Base-by-base conservation (phyloP, 37 sponge, comb jelly and placozoan genomes). In the Theonella swinhoei region DNA sequence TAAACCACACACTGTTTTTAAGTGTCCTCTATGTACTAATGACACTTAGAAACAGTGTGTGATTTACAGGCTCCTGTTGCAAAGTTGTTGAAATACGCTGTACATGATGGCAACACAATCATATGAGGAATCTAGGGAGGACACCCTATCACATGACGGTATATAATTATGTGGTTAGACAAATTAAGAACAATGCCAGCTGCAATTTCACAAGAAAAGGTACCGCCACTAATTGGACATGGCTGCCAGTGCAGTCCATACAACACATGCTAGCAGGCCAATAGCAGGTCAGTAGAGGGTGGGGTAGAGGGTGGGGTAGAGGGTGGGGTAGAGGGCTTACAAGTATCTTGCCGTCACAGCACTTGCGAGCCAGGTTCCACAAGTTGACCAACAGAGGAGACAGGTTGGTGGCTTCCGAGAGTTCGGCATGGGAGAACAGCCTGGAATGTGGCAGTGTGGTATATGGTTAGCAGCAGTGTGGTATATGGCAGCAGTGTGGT, bases 361-460 rank as follows among this genome's bases (percentile, higher is more conserved):
- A 83, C 31, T 77, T 86, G 35, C 61, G 54, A 24, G 88, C 73
- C 41, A 87, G 37, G 74, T 70, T 87, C 92, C 92, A 91, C 7
- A 91, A 75, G 76, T 91, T 91, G 43, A 78, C 75, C 9, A 85
- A 59, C 25, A 88, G 77, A 24, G 82, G 62, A 23, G 32, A 25
- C 19, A 85, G 31, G 26, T 76, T 76, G 38, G 86, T 62, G 3
- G 37, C 82, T 37, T 71, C 83, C 9, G 84, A 33, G 7, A 85
- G 3, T 8, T 90, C 91, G 33, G 82, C 71, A 42, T 90, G 91
- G n/a, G 68, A 62, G 30, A 78, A 9, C 59, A 88, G 42, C 23
- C 79, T 58, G 23, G 37, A 33, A 64, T 23, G 64, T 1, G 78
- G 8, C 3, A 5, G 25, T 17, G 43, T 3, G 26, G 75, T 17